Conservation (phyloP, 1,140 invertebrate genomes). For the Acromyrmex heyeri region DNA sequence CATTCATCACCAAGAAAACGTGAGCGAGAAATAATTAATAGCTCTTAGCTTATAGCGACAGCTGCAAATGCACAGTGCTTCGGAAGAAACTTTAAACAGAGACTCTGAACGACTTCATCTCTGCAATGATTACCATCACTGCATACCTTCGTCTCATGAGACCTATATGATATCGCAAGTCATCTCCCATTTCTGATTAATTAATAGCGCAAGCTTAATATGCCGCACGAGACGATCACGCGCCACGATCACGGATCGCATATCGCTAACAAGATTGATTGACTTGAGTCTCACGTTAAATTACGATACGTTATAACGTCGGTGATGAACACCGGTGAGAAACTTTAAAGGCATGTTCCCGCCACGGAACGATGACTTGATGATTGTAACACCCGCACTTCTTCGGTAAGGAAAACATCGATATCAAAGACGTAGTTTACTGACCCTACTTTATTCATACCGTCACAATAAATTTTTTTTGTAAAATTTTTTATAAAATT, state of each 20-base stretch:
- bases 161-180: constrained; percentile 61
- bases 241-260: constrained; percentile 58
- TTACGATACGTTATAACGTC: constrained; percentile 71
- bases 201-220: constrained; percentile 75
- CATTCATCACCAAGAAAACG: constrained; percentile 7
- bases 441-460: neutral
- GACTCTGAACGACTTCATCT: constrained; percentile 57
- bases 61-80: neutral
- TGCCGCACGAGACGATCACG: constrained; percentile 49
- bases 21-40: constrained; percentile 47
- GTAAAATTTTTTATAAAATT: neutral
- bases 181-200: constrained; percentile 73
- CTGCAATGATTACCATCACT: constrained; percentile 22
- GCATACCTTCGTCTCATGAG: neutral
- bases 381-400: constrained; percentile 36
- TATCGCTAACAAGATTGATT: constrained; percentile 73
- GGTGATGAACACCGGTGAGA: constrained; percentile 51
- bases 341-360: constrained; percentile 56
- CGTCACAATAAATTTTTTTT: too few relatives aligned
- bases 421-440: neutral
- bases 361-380: constrained; percentile 52
- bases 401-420: neutral
- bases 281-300: constrained; percentile 55
- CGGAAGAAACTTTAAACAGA: constrained; percentile 37
- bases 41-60: neutral